A percentile compares a stretch with the other conserved stretches of the same genome.
These are phyloP conservation scores for Caenorhabditis angaria DNA, from an alignment of 2,888 invertebrate genomes.

Conservation along the genomic window DNA sequence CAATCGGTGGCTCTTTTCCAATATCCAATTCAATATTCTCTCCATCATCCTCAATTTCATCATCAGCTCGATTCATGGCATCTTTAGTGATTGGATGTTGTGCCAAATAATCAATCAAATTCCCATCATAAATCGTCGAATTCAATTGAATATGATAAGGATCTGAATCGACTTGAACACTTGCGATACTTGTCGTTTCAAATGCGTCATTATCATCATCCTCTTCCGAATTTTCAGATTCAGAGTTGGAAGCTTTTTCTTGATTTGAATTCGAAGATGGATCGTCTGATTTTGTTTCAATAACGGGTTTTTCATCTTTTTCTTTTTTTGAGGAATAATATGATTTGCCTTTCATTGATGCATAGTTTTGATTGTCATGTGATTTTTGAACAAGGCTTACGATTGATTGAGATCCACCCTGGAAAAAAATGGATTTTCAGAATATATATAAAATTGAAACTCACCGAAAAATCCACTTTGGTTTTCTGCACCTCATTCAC, in stretches of 20 bases:
- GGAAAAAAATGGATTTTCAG: neutral
- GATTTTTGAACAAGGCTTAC: slow-evolving; percentile 64
- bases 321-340: slow-evolving; percentile 30
- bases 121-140: slow-evolving; percentile 61
- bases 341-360: slow-evolving; percentile 35
- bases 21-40: slow-evolving; percentile 36
- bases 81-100: slow-evolving; percentile 66
- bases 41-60: slow-evolving; percentile 33
- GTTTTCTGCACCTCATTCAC: slow-evolving; percentile 68
- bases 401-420: slow-evolving; percentile 68
- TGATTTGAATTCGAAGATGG: too few relatives aligned
- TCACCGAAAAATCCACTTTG: slow-evolving; percentile 59
- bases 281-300: slow-evolving; percentile 5
- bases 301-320: neutral
- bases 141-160: slow-evolving; percentile 66
- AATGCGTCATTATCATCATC: slow-evolving; percentile 50
- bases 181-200: slow-evolving; percentile 53
- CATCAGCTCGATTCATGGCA: slow-evolving; percentile 28
- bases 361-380: slow-evolving; percentile 38
- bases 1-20: slow-evolving; percentile 19
- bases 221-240: slow-evolving; percentile 22
- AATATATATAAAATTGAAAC: slow-evolving; percentile 6
- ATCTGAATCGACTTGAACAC: slow-evolving; percentile 75
- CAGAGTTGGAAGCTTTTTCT: too few relatives aligned
- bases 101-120: slow-evolving; percentile 64